Conservation (phyloP, 1,140 invertebrate species). For the Ostrea denselamellosa region DNA sequence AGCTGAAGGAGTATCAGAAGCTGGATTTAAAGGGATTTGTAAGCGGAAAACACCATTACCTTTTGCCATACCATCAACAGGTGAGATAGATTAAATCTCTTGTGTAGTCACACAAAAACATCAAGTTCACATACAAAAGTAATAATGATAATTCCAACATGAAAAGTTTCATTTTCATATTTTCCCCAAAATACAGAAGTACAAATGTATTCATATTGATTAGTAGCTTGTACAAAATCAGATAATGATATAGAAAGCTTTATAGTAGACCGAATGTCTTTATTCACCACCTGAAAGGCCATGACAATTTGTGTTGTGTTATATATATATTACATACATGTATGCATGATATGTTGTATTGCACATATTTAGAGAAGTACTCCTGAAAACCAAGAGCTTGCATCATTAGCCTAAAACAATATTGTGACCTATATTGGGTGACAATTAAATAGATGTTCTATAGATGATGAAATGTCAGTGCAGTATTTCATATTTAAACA, state of each 20-base stretch:
- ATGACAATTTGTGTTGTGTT: conserved; percentile 27
- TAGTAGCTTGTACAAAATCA: too few relatives aligned
- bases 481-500: too few relatives aligned
- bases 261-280: not conserved
- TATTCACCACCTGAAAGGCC: not conserved
- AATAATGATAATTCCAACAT: not conserved
- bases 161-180: not conserved
- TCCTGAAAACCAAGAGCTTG: conserved; percentile 25
- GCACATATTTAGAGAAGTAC: not conserved
- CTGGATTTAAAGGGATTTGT: conserved; percentile 83
- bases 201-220: not conserved
- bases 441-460: not conserved
- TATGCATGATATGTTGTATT: conserved; percentile 29
- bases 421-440: not conserved
- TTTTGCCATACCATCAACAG: conserved; percentile 65
- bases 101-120: too few relatives aligned
- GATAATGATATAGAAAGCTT: too few relatives aligned
- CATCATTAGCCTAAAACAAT: not conserved
- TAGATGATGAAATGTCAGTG: too few relatives aligned
- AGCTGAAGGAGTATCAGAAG: conserved; percentile 84
- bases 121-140: too few relatives aligned
- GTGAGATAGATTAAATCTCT: conserved; percentile 25
- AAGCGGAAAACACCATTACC: conserved; percentile 78
- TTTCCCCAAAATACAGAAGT: not conserved
- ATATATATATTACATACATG: not conserved